A percentile compares a stretch with the other conserved stretches of the same genome.
phyloP scores from a whole-genome alignment of 2,888 invertebrate genomes.

The Aethes cnicana region DNA sequence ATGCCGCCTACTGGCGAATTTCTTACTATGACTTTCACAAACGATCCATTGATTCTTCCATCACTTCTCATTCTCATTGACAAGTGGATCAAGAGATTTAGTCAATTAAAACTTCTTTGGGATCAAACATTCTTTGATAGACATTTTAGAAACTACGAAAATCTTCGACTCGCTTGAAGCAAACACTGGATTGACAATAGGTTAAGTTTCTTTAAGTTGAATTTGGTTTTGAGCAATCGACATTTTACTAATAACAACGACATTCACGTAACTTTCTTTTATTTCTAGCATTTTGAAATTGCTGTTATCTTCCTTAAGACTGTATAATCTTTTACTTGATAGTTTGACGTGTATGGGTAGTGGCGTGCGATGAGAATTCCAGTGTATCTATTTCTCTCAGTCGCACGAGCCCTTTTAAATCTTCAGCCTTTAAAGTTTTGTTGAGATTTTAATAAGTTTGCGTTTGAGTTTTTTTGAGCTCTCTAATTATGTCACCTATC shows the following conservation, averaged over 20 bases:
- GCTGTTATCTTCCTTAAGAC: constrained; percentile 58
- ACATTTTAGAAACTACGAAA: constrained; percentile 43
- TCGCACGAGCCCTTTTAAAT: constrained; percentile 41
- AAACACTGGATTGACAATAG: constrained; percentile 47
- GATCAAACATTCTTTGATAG: constrained; percentile 64
- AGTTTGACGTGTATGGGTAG: constrained; percentile 47
- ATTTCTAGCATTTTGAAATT: constrained; percentile 55
- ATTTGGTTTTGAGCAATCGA: constrained; percentile 34
- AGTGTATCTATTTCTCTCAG: constrained; percentile 45
- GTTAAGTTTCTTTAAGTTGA: constrained; percentile 36
- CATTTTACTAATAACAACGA: constrained; percentile 37
- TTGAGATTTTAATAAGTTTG: constrained; percentile 59
- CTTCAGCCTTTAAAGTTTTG: constrained; percentile 49
- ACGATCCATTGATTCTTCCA: constrained; percentile 40
- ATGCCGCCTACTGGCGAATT: constrained; percentile 39
- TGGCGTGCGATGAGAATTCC: constrained; percentile 48
- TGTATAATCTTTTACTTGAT: constrained; percentile 49
- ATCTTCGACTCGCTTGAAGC: constrained; percentile 34
- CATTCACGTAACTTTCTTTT: constrained; percentile 41
- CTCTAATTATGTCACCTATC: constrained; percentile 49
- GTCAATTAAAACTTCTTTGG: constrained; percentile 63
- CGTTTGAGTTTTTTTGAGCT: constrained; percentile 55
- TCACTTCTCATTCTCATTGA: constrained; percentile 40
- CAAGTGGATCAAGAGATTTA: constrained; percentile 39
- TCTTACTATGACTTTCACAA: constrained; percentile 26